Conservation (phyloP, 1,140 invertebrate genomes). For the Chymomyza costata region DNA sequence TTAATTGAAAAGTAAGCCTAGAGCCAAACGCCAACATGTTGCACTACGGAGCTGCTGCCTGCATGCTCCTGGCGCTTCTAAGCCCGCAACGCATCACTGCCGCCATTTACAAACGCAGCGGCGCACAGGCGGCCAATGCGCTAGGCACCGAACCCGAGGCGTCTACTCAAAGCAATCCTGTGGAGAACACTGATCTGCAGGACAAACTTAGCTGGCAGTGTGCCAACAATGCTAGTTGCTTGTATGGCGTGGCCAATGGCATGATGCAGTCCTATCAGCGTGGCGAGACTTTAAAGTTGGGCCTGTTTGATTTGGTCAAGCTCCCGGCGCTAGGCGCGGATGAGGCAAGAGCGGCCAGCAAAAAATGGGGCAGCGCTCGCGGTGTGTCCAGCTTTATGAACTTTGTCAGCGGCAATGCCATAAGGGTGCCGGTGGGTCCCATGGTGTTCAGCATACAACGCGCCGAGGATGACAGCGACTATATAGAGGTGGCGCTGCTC, state of each 20-base stretch:
- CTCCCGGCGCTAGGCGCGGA: conserved; percentile 41
- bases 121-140: conserved; percentile 35
- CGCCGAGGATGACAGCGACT: conserved; percentile 69
- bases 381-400: conserved; percentile 61
- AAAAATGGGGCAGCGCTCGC: conserved; percentile 58
- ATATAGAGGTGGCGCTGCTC: conserved; percentile 69
- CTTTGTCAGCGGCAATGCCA: conserved; percentile 68
- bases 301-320: conserved; percentile 64
- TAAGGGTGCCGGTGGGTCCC: conserved; percentile 66
- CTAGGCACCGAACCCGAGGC: conserved; percentile 15
- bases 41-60: conserved; percentile 35
- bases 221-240: conserved; percentile 71
- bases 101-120: conserved; percentile 57
- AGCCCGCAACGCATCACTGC: conserved; percentile 23
- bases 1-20: background rate
- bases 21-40: conserved; percentile 29
- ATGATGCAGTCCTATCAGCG: conserved; percentile 57
- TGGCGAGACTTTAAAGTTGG: conserved; percentile 67
- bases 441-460: conserved; percentile 74
- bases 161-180: background rate
- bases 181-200: conserved; percentile 55
- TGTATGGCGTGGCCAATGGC: conserved; percentile 51
- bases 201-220: conserved; percentile 73
- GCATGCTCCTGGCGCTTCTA: conserved; percentile 36
- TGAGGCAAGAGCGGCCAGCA: conserved; percentile 19